These are phyloP conservation scores for Phallusia fumigata DNA, from an alignment of 23 tunicate genomes.

Conservation along the genomic window DNA sequence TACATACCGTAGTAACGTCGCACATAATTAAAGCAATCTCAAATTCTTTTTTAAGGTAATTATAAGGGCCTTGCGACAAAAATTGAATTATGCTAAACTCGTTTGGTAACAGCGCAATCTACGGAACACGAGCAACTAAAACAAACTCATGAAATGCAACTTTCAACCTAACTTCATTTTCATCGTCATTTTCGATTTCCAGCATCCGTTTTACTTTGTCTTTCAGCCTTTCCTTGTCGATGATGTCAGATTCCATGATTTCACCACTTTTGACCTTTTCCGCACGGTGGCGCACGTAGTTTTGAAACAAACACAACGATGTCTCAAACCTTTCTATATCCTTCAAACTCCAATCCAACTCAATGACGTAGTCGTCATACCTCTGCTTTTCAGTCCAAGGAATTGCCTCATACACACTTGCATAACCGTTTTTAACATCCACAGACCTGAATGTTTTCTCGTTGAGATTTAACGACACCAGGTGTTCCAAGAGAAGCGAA, in stretches of 20 bases:
- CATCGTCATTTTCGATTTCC: not conserved
- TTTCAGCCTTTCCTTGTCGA: not conserved
- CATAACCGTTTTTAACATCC: constrained; percentile 1
- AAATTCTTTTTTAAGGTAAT: too few species aligned
- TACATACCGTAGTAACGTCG: too few species aligned
- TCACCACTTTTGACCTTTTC: constrained; percentile 7
- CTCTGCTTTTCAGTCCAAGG: constrained; percentile 20
- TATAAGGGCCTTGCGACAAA: too few species aligned
- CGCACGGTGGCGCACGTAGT: constrained; percentile 10
- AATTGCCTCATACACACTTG: constrained; percentile 14
- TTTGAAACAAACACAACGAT: not conserved
- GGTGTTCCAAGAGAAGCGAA: not conserved
- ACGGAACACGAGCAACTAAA: not conserved
- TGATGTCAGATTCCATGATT: not conserved
- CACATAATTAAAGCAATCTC: too few species aligned
- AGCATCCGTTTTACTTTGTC: not conserved
- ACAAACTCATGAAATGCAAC: not conserved
- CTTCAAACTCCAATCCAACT: not conserved
- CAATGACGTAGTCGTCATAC: not conserved
- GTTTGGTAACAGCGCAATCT: too few species aligned
- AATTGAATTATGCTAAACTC: too few species aligned
- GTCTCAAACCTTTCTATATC: constrained; percentile 7
- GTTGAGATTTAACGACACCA: not conserved
- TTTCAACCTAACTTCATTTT: not conserved
- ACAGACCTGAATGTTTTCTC: not conserved